These are phyloP conservation scores for Pseudolaguvia tuberculata DNA, from an alignment of 2,113 vertebrate genomes.

Conservation along the genomic window DNA sequence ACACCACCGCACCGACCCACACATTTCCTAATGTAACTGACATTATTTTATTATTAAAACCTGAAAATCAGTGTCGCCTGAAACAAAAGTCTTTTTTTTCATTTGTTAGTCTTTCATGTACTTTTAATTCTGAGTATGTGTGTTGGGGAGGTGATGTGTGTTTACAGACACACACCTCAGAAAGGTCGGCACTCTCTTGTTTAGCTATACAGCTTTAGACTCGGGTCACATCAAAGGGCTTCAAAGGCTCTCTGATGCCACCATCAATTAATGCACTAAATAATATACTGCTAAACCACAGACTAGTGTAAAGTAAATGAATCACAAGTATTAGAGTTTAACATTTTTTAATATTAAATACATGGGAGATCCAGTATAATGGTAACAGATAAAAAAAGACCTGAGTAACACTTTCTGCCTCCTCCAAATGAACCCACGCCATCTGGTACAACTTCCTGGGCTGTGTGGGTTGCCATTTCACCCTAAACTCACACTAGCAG, in stretches of 20 bases:
- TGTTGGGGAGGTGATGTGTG: slow-evolving; percentile 32
- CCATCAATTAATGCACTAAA: slow-evolving; percentile 39
- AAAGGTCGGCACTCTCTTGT: slow-evolving; percentile 36
- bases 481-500: neutral
- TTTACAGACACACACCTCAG: slow-evolving; percentile 32
- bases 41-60: too few species aligned
- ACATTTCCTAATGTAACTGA: neutral
- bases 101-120: neutral
- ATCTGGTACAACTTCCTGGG: neutral
- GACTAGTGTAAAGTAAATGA: slow-evolving; percentile 5
- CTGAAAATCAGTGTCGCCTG: neutral
- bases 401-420: neutral
- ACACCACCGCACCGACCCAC: too few species aligned
- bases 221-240: slow-evolving; percentile 49
- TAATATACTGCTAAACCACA: slow-evolving; percentile 24
- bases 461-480: neutral
- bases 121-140: slow-evolving; percentile 5
- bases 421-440: too few species aligned
- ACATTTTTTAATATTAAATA: neutral
- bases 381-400: neutral
- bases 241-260: slow-evolving; percentile 48
- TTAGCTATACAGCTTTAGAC: slow-evolving; percentile 28
- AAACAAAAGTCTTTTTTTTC: neutral
- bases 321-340: slow-evolving; percentile 7
- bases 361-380: neutral